These are phyloP conservation scores for Xyliphius kryptos DNA, from an alignment of 2,113 vertebrate genomes.

Conservation along the genomic window DNA sequence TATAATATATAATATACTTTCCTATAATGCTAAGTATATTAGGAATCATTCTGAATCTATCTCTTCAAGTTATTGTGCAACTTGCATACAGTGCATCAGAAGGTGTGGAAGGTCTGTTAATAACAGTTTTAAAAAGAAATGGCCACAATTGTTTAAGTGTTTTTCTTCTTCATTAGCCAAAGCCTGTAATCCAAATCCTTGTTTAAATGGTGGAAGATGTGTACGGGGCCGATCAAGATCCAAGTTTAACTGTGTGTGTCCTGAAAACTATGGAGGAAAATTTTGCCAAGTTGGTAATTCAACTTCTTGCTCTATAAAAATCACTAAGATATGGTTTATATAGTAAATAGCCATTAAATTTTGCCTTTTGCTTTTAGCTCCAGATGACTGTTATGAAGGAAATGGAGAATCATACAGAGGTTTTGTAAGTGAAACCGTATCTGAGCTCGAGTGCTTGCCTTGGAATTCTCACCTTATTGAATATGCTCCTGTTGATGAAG, in stretches of 20 bases:
- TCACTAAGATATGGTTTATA: not conserved
- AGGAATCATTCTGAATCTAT: too few species aligned
- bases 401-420: constrained; percentile 52
- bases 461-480: constrained; percentile 57
- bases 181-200: constrained; percentile 51
- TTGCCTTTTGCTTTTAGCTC: constrained; percentile 30
- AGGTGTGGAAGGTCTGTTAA: too few species aligned
- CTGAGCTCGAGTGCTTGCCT: constrained; percentile 49
- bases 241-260: constrained; percentile 49
- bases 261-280: constrained; percentile 43
- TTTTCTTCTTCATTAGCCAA: constrained; percentile 32
- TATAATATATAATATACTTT: too few species aligned
- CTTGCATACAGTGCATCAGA: too few species aligned
- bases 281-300: constrained; percentile 57
- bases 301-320: not conserved
- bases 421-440: constrained; percentile 43
- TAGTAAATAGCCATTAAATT: not conserved
- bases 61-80: too few species aligned
- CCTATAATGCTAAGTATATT: too few species aligned
- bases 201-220: constrained; percentile 55
- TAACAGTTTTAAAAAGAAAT: too few species aligned
- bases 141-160: too few species aligned
- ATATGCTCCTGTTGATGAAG: constrained; percentile 21
- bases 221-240: constrained; percentile 19
- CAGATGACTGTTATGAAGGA: constrained; percentile 50